These are phyloP conservation scores for Engystomops pustulosus DNA, from an alignment of 2,113 vertebrate genomes.

Conservation along the genomic window DNA sequence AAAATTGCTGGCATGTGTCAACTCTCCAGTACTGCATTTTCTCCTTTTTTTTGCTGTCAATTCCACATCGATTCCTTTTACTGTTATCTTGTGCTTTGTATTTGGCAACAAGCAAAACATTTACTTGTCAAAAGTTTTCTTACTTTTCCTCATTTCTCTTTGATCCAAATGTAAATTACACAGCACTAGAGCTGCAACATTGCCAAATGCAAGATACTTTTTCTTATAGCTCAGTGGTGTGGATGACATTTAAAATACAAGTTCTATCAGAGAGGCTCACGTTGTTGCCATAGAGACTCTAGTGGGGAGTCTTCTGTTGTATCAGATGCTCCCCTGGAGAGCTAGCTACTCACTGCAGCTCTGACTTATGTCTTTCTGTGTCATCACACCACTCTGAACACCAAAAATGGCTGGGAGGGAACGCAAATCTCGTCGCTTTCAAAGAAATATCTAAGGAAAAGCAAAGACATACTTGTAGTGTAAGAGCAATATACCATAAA, in stretches of 20 bases:
- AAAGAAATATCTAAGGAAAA: constrained; percentile 14
- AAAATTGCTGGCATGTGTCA: neutral
- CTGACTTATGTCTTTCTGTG: constrained; percentile 54
- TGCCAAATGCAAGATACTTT: constrained; percentile 13
- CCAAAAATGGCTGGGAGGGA: constrained; percentile 25
- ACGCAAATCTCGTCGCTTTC: neutral
- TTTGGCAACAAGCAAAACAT: neutral
- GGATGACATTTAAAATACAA: constrained; percentile 60
- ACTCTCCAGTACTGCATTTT: neutral
- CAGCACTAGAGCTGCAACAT: constrained; percentile 30
- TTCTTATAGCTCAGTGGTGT: constrained; percentile 47
- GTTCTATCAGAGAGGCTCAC: constrained; percentile 54
- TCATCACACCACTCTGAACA: constrained; percentile 48
- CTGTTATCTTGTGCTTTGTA: neutral
- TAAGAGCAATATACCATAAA: neutral
- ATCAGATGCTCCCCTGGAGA: constrained; percentile 30
- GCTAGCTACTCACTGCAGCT: neutral
- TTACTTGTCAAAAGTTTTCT: constrained; percentile 29
- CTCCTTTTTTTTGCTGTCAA: neutral
- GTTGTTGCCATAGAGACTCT: constrained; percentile 68
- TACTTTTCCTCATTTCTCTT: constrained; percentile 21
- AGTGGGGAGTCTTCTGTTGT: constrained; percentile 49
- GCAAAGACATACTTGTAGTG: neutral
- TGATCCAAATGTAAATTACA: constrained; percentile 43
- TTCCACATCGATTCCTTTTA: neutral